Base-by-base conservation (phyloP, 2,888 invertebrate species). In the Bellardia bayeri region DNA sequence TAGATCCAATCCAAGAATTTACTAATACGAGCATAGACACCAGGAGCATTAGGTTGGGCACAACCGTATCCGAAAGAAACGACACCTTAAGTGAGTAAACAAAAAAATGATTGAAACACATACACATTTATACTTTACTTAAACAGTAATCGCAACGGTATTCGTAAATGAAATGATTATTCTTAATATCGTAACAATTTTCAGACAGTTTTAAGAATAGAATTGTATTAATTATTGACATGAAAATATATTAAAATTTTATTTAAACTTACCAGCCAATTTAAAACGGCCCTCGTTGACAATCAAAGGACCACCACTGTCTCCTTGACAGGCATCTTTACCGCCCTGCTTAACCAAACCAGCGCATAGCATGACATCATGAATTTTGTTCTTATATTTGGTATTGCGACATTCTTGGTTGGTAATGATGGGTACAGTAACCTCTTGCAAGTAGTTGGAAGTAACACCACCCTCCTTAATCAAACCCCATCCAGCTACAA, bases 241-340 rank as follows among this genome's bases (percentile, higher is more conserved):
- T 37, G 6, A 33, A 37, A 37, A 37, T 37, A 9, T 16, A 2
- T 0, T 0, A 11, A 49, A 54, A 11, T 30, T 30, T 23, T 3
- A 14, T 3, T 16, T 1, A 2, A 56, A 89, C 87, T 85, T 66
- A 91, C 90, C 93, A 8, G 91, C 92, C 64, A 93, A 88, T 81
- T 92, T 92, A 68, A 85, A 92, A 63, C 91, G 91, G 16, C 91
- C 91, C 72, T 92, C 92, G 54, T 90, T 89, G 68, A 92, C 91
- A 87, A 91, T 91, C 84, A 93, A 81, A 5, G 93, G 93, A 40
- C 93, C 93, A 68, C 93, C 93, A 82, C 93, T 93, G 85, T 93
- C 93, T 54, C 93, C 93, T 89, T 93, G 93, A 85, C 93, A 93
- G 82, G 93, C 93, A 85, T 93, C 93, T 86, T 93, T 93, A 85